These are phyloP conservation scores for Montipora cactus DNA, from an alignment of 64 coral and sea anemone species.

Conservation along the genomic window DNA sequence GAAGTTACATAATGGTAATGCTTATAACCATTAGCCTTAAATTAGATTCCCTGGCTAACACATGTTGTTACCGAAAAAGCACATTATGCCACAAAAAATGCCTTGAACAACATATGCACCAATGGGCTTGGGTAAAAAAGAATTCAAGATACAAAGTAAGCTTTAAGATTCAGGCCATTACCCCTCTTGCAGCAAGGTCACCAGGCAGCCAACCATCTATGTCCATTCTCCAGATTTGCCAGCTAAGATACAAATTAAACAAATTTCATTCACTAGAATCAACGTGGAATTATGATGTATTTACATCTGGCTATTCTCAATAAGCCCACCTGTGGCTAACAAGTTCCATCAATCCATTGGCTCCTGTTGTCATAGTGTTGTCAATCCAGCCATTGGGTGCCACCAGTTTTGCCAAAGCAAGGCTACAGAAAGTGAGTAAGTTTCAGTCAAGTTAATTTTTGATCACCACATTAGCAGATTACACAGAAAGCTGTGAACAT, in stretches of 20 bases:
- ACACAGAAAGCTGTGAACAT: too few species aligned
- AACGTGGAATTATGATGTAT: too few species aligned
- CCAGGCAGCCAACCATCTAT: conserved; percentile 90
- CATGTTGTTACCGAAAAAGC: too few species aligned
- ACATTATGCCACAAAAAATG: too few species aligned
- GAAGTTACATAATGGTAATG: too few species aligned
- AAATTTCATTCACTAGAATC: neutral
- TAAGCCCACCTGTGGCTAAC: conserved; percentile 75
- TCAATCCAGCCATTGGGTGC: conserved; percentile 99
- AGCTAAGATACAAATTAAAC: conserved; percentile 47
- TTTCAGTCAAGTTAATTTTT: neutral
- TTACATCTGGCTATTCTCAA: too few species aligned
- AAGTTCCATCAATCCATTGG: conserved; percentile 85
- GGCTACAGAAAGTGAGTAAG: conserved; percentile 32
- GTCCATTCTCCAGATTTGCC: conserved; percentile 87
- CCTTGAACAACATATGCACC: too few species aligned
- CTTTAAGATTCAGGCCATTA: neutral
- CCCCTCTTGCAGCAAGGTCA: conserved; percentile 83
- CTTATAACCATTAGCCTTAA: too few species aligned
- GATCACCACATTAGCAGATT: too few species aligned
- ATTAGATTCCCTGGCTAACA: too few species aligned
- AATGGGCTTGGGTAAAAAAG: too few species aligned
- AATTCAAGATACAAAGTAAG: too few species aligned
- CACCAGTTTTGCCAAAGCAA: conserved; percentile 87
- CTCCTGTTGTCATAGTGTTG: conserved; percentile 93